A percentile compares a stretch with the other conserved stretches of the same genome.
phyloP scores from a whole-genome alignment of 2,797 vertebrate genomes.

The Phataginus tricuspis region DNA sequence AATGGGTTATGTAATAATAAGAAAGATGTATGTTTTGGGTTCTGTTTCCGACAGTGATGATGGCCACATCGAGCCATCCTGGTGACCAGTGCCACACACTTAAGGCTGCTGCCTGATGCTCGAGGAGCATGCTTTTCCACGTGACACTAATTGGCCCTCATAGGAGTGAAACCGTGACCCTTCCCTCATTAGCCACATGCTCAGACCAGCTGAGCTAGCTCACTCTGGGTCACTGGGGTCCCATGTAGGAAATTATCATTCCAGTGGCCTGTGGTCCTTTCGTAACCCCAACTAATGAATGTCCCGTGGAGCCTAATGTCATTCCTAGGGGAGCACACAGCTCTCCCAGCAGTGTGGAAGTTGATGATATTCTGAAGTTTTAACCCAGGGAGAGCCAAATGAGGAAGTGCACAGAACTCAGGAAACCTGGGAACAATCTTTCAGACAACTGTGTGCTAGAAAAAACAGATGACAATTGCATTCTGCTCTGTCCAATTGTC shows the following conservation, averaged over 20 bases:
- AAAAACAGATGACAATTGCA: neutral
- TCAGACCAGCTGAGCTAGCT: slow-evolving; percentile 78
- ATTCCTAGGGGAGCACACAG: slow-evolving; percentile 48
- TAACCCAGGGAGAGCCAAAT: slow-evolving; percentile 44
- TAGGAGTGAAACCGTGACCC: slow-evolving; percentile 70
- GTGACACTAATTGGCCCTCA: slow-evolving; percentile 78
- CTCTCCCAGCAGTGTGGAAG: slow-evolving; percentile 3
- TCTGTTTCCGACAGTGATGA: slow-evolving; percentile 3
- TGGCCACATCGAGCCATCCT: neutral
- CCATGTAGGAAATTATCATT: slow-evolving; percentile 79
- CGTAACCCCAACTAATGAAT: slow-evolving; percentile 76
- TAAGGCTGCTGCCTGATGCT: slow-evolving; percentile 31
- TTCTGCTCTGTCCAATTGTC: neutral
- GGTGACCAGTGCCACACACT: neutral
- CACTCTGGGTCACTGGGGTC: slow-evolving; percentile 68
- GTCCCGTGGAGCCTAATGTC: slow-evolving; percentile 56
- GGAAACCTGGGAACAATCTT: neutral
- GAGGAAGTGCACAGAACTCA: neutral
- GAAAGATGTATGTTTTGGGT: neutral
- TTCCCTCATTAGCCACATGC: slow-evolving; percentile 78
- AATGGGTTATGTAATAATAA: neutral
- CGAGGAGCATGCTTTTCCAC: slow-evolving; percentile 35
- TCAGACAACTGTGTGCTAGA: neutral
- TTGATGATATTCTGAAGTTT: slow-evolving; percentile 28
- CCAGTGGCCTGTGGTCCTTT: slow-evolving; percentile 67